Evolutionary conservation across 2,888 invertebrate genomes (phyloP), one percentile per base, ranked within the genome.

Genomic region (Nomada fucata): DNA sequence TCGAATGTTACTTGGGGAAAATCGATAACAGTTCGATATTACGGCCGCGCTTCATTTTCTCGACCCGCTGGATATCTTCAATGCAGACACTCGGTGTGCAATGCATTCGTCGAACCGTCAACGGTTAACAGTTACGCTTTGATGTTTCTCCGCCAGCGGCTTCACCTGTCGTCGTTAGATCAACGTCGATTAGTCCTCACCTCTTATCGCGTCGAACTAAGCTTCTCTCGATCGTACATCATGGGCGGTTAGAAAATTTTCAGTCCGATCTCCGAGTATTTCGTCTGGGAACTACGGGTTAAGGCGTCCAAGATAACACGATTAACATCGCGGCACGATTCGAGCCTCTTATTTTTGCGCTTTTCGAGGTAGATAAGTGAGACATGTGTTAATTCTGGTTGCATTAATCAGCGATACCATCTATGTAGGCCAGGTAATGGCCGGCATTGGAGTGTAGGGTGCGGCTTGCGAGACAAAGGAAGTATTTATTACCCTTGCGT

Each of bases 401-500:
- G 78, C 89, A 89, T 89, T 90, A 89, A 91, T 91, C 89, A 86
- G 83, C 79, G 89, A 90, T 88, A 86, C 72, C 75, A 90, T 91
- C 89, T 88, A 90, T 89, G 85, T 91, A 88, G 89, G 91, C 89
- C 90, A 88, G 84, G 88, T 90, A 90, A 91, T 89, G 89, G 87
- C 55, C 85, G 86, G 85, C 88, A 87, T 88, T 84, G 88, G 86
- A 86, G 86, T 79, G 80, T 83, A 88, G 89, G 89, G 90, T 86
- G 91, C 89, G 90, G 89, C 90, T 85, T 50, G 79, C 78, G 84
- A 90, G 85, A 90, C 90, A 91, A 91, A 89, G 86, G 79, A 78
- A 74, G 85, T 89, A 91, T 91, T 91, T 89, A 88, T 92, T 84
- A 87, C 85, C 53, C 63, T 82, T 81, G 79, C 78, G 61, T 76